These are phyloP conservation scores for Tinamus guttatus DNA, from an alignment of 2,113 vertebrate species.

Conservation along the genomic window DNA sequence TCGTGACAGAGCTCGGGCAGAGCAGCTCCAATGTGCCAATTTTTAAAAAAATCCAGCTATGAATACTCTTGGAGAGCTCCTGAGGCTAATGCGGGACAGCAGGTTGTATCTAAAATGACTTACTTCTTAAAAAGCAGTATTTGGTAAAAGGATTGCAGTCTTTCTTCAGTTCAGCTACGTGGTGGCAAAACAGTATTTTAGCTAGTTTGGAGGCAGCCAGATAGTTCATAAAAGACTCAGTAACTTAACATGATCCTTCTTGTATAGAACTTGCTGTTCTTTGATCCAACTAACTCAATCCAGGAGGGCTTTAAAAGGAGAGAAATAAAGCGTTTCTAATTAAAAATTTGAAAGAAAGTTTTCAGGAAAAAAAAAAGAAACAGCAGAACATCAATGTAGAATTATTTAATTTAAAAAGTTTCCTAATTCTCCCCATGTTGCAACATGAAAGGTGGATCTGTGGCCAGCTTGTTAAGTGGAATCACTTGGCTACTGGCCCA, in stretches of 20 bases:
- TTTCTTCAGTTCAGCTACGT: neutral
- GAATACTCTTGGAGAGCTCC: neutral
- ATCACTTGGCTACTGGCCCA: slow-evolving; percentile 57
- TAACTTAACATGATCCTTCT: slow-evolving; percentile 54
- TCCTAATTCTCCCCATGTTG: slow-evolving; percentile 40
- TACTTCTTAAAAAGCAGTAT: neutral
- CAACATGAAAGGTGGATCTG: slow-evolving; percentile 13
- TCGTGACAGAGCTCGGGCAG: neutral
- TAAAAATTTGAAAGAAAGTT: slow-evolving; percentile 7
- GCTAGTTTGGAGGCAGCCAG: slow-evolving; percentile 14
- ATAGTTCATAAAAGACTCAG: slow-evolving; percentile 15
- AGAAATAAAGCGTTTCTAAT: slow-evolving; percentile 61
- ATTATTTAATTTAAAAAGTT: slow-evolving; percentile 44
- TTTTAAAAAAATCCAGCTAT: neutral
- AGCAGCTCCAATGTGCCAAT: neutral
- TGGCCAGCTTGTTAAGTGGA: slow-evolving; percentile 34
- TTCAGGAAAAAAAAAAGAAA: neutral
- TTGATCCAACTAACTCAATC: slow-evolving; percentile 66
- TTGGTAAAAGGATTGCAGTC: neutral
- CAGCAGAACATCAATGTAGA: slow-evolving; percentile 12
- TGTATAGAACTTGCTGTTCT: slow-evolving; percentile 55
- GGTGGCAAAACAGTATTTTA: neutral
- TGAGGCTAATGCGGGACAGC: neutral
- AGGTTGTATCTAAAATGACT: neutral
- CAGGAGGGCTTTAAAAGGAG: slow-evolving; percentile 50